phyloP scores from a whole-genome alignment of 2,888 invertebrate genomes.

The Pristionchus exspectatus region DNA sequence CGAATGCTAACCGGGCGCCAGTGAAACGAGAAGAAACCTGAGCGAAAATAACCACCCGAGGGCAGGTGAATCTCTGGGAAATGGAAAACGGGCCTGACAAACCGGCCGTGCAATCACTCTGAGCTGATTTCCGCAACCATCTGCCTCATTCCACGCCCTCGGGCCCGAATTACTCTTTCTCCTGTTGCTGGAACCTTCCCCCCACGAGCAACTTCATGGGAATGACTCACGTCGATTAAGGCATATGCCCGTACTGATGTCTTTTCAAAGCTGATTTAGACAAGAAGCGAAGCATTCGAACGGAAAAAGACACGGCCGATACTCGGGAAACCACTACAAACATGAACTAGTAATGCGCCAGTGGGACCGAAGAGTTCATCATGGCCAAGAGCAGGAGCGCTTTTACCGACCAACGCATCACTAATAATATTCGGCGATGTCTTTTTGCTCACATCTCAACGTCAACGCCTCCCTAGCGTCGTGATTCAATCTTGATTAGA shows the following conservation, averaged over 20 bases:
- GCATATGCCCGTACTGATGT: too few species aligned
- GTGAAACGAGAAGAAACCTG: neutral
- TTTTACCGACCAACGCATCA: neutral
- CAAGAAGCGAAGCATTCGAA: neutral
- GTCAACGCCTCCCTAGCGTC: neutral
- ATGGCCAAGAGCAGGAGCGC: neutral
- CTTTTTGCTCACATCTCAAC: neutral
- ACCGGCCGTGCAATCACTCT: neutral
- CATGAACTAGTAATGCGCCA: neutral
- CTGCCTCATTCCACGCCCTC: neutral
- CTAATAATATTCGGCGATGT: neutral
- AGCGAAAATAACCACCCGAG: neutral
- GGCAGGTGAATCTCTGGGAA: neutral
- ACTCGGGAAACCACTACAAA: neutral
- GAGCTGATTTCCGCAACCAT: neutral
- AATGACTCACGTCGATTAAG: neutral
- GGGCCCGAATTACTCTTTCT: neutral
- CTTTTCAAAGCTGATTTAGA: too few species aligned
- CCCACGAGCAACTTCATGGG: neutral
- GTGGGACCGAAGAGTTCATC: neutral
- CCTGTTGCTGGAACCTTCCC: too few species aligned
- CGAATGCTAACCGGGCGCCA: too few species aligned
- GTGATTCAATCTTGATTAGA: conserved; percentile 4
- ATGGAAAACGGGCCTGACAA: neutral
- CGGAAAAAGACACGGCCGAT: neutral